A percentile compares a stretch with the other conserved stretches of the same genome.
Evolutionary conservation across 64 coral and sea anemone genomes (phyloP).

Genomic region (Catalaphyllia jardinei): DNA sequence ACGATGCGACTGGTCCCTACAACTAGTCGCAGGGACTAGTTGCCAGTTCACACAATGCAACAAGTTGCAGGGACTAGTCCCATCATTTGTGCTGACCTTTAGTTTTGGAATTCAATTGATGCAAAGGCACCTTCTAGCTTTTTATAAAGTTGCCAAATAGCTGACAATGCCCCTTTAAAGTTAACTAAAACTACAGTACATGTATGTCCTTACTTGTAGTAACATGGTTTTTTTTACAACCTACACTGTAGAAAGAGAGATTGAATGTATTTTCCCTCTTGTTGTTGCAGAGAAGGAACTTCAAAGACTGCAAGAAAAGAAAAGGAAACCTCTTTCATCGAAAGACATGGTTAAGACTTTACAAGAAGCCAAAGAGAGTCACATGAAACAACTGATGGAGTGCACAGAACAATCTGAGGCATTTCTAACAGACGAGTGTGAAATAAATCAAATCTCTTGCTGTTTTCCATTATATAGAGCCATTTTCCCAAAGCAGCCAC

Average conservation of each 20-base stretch:
- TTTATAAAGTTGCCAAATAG: too few relatives aligned
- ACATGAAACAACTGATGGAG: slow-evolving; percentile 59
- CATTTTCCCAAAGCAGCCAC: slow-evolving; percentile 66
- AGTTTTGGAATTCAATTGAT: too few relatives aligned
- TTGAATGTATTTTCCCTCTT: not conserved
- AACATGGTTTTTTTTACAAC: too few relatives aligned
- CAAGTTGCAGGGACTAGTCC: too few relatives aligned
- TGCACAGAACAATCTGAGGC: not conserved
- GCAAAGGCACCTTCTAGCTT: too few relatives aligned
- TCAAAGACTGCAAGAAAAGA: slow-evolving; percentile 49
- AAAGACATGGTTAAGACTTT: slow-evolving; percentile 65
- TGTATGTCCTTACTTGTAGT: too few relatives aligned
- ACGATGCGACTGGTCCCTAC: too few relatives aligned
- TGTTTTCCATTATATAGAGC: slow-evolving; percentile 51
- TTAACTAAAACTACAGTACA: too few relatives aligned
- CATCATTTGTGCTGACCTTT: too few relatives aligned
- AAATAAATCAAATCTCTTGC: slow-evolving; percentile 20
- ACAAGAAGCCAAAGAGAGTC: slow-evolving; percentile 69
- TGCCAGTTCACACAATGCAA: too few relatives aligned
- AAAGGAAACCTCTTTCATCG: slow-evolving; percentile 51
- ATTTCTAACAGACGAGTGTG: slow-evolving; percentile 38
- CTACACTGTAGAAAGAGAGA: not conserved
- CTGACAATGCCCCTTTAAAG: too few relatives aligned
- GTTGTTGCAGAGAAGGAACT: slow-evolving; percentile 55
- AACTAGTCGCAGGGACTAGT: too few relatives aligned